Conservation (phyloP, 1,140 invertebrate species). For the Chymomyza costata region DNA sequence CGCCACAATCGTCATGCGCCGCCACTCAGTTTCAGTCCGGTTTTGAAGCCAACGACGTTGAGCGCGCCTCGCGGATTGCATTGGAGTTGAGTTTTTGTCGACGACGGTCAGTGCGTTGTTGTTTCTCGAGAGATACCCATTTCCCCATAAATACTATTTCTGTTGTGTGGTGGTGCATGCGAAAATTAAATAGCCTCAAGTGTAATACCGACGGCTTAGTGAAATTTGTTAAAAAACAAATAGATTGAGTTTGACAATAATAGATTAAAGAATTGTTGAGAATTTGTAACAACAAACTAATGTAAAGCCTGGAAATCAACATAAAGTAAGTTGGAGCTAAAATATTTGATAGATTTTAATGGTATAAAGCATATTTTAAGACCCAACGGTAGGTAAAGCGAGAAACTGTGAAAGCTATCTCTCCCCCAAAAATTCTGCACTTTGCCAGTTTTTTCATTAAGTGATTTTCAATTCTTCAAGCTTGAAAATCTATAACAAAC, state of each 20-base stretch:
- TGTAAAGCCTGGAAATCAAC: no score
- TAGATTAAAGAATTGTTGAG: not conserved
- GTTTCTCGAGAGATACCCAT: constrained; percentile 24
- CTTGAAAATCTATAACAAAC: no score
- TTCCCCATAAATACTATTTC: constrained; percentile 33
- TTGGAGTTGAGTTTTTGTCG: constrained; percentile 24
- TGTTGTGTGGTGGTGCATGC: constrained; percentile 40
- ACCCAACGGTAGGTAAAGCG: no score
- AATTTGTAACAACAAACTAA: no score
- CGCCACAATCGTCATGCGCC: constrained; percentile 26
- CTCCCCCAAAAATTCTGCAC: no score
- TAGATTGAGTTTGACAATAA: no score
- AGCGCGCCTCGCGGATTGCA: constrained; percentile 50
- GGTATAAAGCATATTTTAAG: no score
- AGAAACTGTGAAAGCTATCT: no score
- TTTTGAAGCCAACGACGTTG: constrained; percentile 60
- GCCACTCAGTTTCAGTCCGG: constrained; percentile 59
- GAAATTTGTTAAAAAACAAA: constrained; percentile 5
- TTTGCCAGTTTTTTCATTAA: no score
- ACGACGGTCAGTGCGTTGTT: constrained; percentile 2
- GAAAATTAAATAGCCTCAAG: constrained; percentile 23
- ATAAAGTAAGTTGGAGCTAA: no score
- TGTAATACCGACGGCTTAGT: constrained; percentile 38
- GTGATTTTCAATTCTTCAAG: no score
- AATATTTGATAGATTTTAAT: no score